phyloP scores from a whole-genome alignment of 92 coral and sea anemone species.

The Umimayanthus chanpuru region DNA sequence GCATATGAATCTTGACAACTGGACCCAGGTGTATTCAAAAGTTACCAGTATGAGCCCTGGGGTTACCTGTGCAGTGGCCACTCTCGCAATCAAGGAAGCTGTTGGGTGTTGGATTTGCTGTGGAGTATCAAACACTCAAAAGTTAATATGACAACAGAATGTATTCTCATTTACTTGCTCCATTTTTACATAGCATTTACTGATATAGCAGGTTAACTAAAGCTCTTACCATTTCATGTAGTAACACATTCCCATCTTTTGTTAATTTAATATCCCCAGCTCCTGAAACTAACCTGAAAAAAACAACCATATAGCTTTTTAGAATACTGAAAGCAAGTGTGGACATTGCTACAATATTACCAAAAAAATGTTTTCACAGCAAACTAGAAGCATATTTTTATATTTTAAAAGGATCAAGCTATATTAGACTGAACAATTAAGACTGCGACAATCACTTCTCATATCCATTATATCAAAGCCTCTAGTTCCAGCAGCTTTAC shows the following conservation, averaged over 20 bases:
- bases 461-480: too few relatives aligned
- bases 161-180: background rate
- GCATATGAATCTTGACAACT: too few relatives aligned
- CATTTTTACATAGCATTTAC: background rate
- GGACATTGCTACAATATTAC: background rate
- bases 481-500: too few relatives aligned
- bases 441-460: too few relatives aligned
- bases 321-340: background rate
- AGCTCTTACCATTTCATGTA: slow-evolving; percentile 94
- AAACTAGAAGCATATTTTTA: too few relatives aligned
- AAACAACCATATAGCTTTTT: background rate
- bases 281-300: slow-evolving; percentile 94
- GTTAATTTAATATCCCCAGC: slow-evolving; percentile 98
- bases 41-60: too few relatives aligned
- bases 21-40: too few relatives aligned
- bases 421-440: too few relatives aligned
- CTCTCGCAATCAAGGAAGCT: slow-evolving; percentile 98
- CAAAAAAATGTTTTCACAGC: background rate
- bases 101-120: slow-evolving; percentile 99
- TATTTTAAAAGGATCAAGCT: too few relatives aligned
- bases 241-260: slow-evolving; percentile 97
- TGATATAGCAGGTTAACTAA: background rate
- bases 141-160: background rate
- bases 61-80: slow-evolving; percentile 95
- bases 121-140: background rate